Base-by-base conservation (phyloP, 2,113 vertebrate genomes). In the Lepisosteus oculatus region DNA sequence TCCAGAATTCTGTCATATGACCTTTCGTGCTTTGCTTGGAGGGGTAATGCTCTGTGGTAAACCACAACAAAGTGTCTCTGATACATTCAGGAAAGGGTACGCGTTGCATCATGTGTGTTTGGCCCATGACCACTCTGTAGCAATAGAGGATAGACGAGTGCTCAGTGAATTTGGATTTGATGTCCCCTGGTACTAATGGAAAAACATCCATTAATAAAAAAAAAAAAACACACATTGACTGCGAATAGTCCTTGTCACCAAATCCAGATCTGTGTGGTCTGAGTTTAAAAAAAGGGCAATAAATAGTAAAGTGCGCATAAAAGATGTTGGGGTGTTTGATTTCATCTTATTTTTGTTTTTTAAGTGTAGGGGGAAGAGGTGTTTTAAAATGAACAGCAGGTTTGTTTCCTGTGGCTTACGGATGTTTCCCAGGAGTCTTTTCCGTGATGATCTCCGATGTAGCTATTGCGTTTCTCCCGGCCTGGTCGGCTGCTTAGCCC, bases 61-160 rank as follows among this genome's bases (percentile, higher is more conserved):
- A 54, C 71, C 73, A 72, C 73, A 70, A 76, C 74, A 71, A 79
- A 79, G 65, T 65, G 62, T 67, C 59, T 61, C 72, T 74, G 73
- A 72, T 68, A 67, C 43, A 55, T 41, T 8, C 67, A 80, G 70
- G 65, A 76, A 75, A 77, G 72, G 43, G 70, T 42, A 61, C 67
- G 11, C 61, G 72, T 70, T 77, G 67, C 61, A 71, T 71, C 61
- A 69, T 68, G 65, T 73, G 64, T 70, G 63, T 66, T 67, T 65
- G 74, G 68, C 41, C 74, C 75, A 6, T 78, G 71, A 68, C 71
- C 68, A 76, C 43, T 14, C 29, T 70, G 61, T 66, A 61, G 47
- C 71, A 67, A 72, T 77, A 69, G 71, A 74, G 75, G 72, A 82
- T 76, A 73, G 70, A 73, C 77, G 79, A 69, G 55, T 67, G 56